A percentile compares a stretch with the other conserved stretches of the same genome.
Conservation (phyloP, 2,113 vertebrate species). For the Mustelus asterias region DNA sequence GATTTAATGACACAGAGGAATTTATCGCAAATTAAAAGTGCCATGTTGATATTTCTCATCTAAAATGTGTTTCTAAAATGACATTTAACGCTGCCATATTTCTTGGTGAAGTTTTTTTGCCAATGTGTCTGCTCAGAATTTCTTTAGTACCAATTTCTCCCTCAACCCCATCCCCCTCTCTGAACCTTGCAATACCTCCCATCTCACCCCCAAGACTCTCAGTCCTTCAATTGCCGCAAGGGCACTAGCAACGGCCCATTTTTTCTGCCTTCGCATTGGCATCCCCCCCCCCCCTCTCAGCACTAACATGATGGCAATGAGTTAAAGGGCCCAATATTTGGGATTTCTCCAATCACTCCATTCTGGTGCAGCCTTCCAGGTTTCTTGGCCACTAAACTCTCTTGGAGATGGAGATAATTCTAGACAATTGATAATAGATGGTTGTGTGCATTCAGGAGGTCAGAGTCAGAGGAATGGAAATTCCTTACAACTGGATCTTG, state of each 20-base stretch:
- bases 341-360: background rate
- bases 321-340: background rate
- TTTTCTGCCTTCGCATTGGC: background rate
- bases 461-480: background rate
- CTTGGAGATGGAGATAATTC: background rate
- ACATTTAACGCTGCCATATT: background rate
- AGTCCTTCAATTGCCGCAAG: background rate
- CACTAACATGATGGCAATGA: background rate
- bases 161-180: background rate
- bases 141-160: background rate
- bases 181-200: background rate
- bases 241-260: background rate
- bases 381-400: background rate
- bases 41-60: background rate
- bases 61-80: background rate
- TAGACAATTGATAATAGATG: background rate
- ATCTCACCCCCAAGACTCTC: background rate
- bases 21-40: background rate
- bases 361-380: background rate
- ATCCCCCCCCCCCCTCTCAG: too few relatives aligned
- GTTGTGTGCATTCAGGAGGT: background rate
- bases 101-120: background rate
- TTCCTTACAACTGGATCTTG: background rate
- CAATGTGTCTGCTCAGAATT: background rate
- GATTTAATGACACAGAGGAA: background rate